Evolutionary conservation across 1,140 invertebrate genomes (phyloP).

Genomic region (Harpegnathos saltator): DNA sequence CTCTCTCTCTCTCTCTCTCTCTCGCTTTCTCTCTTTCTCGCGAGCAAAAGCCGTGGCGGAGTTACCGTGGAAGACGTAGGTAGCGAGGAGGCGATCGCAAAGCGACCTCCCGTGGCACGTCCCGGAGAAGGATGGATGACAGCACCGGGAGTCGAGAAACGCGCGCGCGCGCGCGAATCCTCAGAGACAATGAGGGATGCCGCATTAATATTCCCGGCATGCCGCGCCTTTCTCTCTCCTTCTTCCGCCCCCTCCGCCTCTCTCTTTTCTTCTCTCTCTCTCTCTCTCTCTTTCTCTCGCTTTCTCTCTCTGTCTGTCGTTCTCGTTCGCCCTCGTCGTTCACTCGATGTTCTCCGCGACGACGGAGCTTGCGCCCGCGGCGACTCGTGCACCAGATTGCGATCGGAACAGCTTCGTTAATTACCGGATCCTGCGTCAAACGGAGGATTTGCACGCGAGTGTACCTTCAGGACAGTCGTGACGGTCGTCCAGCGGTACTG

Average conservation of each 20-base stretch:
- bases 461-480: constrained; percentile 52
- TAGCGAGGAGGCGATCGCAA: background rate
- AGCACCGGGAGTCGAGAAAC: constrained; percentile 28
- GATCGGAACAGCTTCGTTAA: constrained; percentile 81
- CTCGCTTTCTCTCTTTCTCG: too few species aligned
- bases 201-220: constrained; percentile 78
- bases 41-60: constrained; percentile 29
- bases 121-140: constrained; percentile 41
- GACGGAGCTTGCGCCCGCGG: constrained; percentile 67
- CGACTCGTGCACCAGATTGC: constrained; percentile 78
- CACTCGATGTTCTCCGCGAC: constrained; percentile 5
- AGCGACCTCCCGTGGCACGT: constrained; percentile 14
- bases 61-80: constrained; percentile 54
- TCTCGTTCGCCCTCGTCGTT: background rate
- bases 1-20: too few species aligned
- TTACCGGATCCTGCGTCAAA: constrained; percentile 72
- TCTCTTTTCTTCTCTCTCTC: background rate
- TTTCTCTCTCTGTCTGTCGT: constrained; percentile 13
- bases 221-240: constrained; percentile 44
- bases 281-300: constrained; percentile 39
- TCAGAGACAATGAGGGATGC: constrained; percentile 73
- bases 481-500: constrained; percentile 34
- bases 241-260: constrained; percentile 27
- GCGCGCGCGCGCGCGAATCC: constrained; percentile 46
- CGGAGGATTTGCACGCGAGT: constrained; percentile 46